phyloP scores from a whole-genome alignment of 2,888 invertebrate species.

The Nasonovia ribisnigri region DNA sequence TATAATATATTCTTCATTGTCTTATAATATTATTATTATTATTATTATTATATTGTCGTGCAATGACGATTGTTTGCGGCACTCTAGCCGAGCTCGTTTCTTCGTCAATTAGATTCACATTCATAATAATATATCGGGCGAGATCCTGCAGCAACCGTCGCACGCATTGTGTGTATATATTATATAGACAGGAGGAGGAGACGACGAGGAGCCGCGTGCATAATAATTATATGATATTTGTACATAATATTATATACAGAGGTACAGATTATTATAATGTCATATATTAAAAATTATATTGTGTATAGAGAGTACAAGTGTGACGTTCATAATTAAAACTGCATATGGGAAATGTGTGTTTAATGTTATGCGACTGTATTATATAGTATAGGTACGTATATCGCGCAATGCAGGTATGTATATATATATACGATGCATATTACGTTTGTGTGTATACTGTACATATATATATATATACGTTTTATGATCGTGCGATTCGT shows the following conservation, averaged over 20 bases:
- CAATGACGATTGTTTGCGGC: conserved; percentile 54
- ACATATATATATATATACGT: not conserved
- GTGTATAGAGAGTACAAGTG: not conserved
- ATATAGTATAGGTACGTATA: not conserved
- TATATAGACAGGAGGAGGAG: not conserved
- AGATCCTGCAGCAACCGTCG: conserved; percentile 39
- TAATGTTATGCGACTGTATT: not conserved
- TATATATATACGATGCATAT: not conserved
- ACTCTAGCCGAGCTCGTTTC: conserved; percentile 23
- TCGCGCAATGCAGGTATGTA: not conserved
- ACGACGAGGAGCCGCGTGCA: not conserved
- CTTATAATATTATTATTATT: conserved; percentile 42
- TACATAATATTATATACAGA: not conserved
- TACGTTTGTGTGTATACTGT: not conserved
- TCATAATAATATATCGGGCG: conserved; percentile 38
- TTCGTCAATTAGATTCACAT: conserved; percentile 60
- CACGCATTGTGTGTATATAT: not conserved
- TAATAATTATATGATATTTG: not conserved
- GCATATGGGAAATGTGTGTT: conserved; percentile 10
- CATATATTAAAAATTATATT: not conserved
- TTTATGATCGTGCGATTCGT: conserved; percentile 27
- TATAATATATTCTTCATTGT: conserved; percentile 36
- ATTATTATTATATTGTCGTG: not conserved
- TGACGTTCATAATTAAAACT: conserved; percentile 49
- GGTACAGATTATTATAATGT: not conserved